Evolutionary conservation across 2,888 invertebrate species (phyloP).

Genomic region (Caenorhabditis sp.): DNA sequence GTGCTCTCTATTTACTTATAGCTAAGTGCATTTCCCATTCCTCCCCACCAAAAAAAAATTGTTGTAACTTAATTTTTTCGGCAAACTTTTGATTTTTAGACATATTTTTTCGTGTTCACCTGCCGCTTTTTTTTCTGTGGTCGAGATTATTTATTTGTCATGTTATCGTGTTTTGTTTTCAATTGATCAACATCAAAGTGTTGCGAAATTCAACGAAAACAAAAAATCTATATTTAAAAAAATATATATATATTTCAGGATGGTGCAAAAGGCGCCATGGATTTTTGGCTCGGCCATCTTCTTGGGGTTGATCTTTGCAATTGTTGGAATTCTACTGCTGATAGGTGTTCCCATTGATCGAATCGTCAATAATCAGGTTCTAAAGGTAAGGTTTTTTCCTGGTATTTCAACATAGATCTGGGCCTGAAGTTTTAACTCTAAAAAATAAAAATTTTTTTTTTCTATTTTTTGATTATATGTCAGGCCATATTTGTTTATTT

Average conservation of each 20-base stretch:
- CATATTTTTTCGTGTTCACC: not conserved
- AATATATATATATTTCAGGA: constrained; percentile 7
- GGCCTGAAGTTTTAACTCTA: too few relatives aligned
- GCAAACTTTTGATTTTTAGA: not conserved
- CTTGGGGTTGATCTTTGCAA: constrained; percentile 10
- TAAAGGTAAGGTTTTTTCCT: constrained; percentile 17
- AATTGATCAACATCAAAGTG: not conserved
- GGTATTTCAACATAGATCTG: constrained; percentile 5
- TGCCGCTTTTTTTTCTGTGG: not conserved
- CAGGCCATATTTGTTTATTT: too few relatives aligned
- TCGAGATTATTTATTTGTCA: not conserved
- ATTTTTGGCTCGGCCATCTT: constrained; percentile 21
- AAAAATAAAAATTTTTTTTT: too few relatives aligned
- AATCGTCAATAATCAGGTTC: constrained; percentile 34
- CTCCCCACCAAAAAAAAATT: too few relatives aligned
- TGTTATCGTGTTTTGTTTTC: not conserved
- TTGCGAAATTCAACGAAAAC: not conserved
- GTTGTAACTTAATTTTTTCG: not conserved
- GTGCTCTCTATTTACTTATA: not conserved
- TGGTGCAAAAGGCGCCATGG: constrained; percentile 31
- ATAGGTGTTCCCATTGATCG: constrained; percentile 36
- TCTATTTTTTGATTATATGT: too few relatives aligned
- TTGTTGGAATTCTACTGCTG: constrained; percentile 21
- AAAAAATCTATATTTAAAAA: too few relatives aligned
- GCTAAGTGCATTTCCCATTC: not conserved